Evolutionary conservation across 1,140 invertebrate genomes (phyloP), one percentile per base, ranked within the genome.

Genomic region (Dinoponera quadriceps): DNA sequence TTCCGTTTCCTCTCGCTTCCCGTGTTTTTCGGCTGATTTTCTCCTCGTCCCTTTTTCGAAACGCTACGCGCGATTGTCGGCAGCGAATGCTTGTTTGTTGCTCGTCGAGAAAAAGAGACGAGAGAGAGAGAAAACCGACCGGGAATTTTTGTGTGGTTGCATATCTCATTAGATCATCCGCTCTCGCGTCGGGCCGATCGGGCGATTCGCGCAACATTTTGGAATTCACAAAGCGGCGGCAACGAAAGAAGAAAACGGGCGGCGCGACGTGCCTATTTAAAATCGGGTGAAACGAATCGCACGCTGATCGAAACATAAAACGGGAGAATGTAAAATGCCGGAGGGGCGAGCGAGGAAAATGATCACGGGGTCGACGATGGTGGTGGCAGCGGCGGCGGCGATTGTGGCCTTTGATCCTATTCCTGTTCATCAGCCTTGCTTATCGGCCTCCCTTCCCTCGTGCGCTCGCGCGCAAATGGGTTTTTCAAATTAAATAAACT

Each of bases 401-500:
- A 22, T 49, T 72, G 59, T 65, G 27, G 68, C 59, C 82, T 89
- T 89, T 87, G 84, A 88, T 86, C 77, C 82, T 82, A 85, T 86
- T 86, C 78, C 71, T 77, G 38, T 60, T 87, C 85, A 83, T 86
- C 85, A 86, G 29, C 55, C 63, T 72, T 57, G 77, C 54, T 65
- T 82, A 72, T 87, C 84, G 2, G 54, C 71, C 72, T 68, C 73
- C 68, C 55, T 83, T 86, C 62, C 59, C 13, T 33, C 38, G 38
- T 51, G 75, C 20, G 44, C n/a, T 38, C 55, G 62, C n/a, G 44
- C n/a, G 38, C 62, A 88, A 88, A 86, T 80, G 73, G 69, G 74
- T 77, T 89, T 88, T 88, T 77, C 65, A 80, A 55, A 88, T 86
- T 83, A 85, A 72, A 88, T 81, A 88, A 85, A 88, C 87, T 80